Evolutionary conservation across 2,113 vertebrate genomes (phyloP), one percentile per base, ranked within the genome.

Genomic region (Oophaga pumilio): DNA sequence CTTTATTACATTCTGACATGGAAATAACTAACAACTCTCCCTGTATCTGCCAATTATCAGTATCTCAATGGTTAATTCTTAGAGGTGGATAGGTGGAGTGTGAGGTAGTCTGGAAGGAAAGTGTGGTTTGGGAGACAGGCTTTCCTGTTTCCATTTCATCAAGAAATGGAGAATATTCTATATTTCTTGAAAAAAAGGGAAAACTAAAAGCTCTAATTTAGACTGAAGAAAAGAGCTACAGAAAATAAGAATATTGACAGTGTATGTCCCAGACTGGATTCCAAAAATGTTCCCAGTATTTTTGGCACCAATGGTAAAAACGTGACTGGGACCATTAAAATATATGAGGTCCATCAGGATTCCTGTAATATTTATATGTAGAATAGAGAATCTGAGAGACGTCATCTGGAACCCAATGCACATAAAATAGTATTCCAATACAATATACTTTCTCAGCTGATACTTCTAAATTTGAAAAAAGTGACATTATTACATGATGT

Each of bases 121-220:
- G 74, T 52, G 71, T 49, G 33, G 71, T 49, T 43, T 49, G 28
- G 28, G 74, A 76, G 73, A 76, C 18, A 50, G 74, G 22, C 49
- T 76, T 76, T 76, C 43, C 74, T 76, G 50, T 76, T 50, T 76
- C 74, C 74, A 76, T 24, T 76, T n/a, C 49, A 76, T 53, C 24
- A 52, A 22, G 11, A 20, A 53, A 76, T 52, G 49, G 20, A 76
- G 74, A n/a, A 52, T 76, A 76, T 76, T 76, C 74, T n/a, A 13
- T 13, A 76, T 76, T 53, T 6, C 10, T 76, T 76, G 20, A 43
- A 73, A 20, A 24, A 4, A 71, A 66, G 11, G 11, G 1, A 66
- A 68, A 68, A 68, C 0, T 26, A 20, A 5, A n/a, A 26, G 66
- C n/a, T 68, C 9, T 18, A 43, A 20, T 43, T 33, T 73, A 18